Percentiles rank a stretch among this genome's conserved stretches.
Evolutionary conservation across 1,140 invertebrate species (phyloP).

Genomic region (Solen grandis): DNA sequence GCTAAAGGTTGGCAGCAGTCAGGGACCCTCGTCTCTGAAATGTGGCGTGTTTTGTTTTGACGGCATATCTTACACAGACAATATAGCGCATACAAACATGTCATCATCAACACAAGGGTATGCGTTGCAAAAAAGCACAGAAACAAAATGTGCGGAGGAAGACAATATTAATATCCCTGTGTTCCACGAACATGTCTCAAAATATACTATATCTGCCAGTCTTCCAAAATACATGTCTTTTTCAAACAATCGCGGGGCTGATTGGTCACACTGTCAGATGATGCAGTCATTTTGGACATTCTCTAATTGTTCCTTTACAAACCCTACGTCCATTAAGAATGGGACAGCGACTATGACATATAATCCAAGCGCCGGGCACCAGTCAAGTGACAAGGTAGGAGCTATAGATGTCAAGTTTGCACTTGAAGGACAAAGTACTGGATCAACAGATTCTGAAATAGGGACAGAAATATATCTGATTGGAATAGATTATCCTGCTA

Average conservation of each 20-base stretch:
- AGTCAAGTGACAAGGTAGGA: background rate
- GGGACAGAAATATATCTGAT: slow-evolving; percentile 50
- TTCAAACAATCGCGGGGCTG: slow-evolving; percentile 46
- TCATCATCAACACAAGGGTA: background rate
- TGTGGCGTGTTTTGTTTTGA: slow-evolving; percentile 45
- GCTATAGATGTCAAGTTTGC: slow-evolving; percentile 45
- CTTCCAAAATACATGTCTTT: slow-evolving; percentile 47
- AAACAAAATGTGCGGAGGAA: slow-evolving; percentile 42
- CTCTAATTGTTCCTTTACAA: background rate
- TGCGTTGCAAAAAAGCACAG: slow-evolving; percentile 31
- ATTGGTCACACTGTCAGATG: slow-evolving; percentile 49
- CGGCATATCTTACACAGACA: slow-evolving; percentile 1
- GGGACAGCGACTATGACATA: background rate
- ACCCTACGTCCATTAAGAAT: background rate
- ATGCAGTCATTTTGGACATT: slow-evolving; percentile 11
- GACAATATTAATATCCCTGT: slow-evolving; percentile 51
- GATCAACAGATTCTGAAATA: slow-evolving; percentile 59
- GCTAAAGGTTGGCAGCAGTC: background rate
- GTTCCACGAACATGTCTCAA: slow-evolving; percentile 11
- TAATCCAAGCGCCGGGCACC: background rate
- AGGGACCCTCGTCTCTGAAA: background rate
- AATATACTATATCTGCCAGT: slow-evolving; percentile 32
- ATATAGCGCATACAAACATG: background rate
- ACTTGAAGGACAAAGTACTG: slow-evolving; percentile 42
- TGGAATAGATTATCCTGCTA: slow-evolving; percentile 5